Conservation (phyloP, 1,140 invertebrate genomes). For the Papilio xuthus region DNA sequence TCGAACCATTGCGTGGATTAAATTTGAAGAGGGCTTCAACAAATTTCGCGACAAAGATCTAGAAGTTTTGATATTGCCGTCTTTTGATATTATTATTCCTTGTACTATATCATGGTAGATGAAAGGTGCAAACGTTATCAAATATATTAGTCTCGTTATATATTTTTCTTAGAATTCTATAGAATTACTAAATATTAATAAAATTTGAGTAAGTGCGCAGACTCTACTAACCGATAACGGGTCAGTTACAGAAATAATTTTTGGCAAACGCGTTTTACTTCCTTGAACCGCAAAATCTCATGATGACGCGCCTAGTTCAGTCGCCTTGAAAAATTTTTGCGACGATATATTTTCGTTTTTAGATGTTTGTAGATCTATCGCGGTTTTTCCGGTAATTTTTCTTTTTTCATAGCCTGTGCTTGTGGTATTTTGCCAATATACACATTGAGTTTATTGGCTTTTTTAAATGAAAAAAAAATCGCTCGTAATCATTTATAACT, state of each 20-base stretch:
- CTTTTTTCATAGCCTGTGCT: neutral
- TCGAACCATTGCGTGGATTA: neutral
- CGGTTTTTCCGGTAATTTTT: conserved; percentile 38
- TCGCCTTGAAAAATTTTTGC: conserved; percentile 36
- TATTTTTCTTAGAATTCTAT: neutral
- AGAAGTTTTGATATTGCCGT: neutral
- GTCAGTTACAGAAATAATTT: conserved; percentile 51
- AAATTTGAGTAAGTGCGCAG: conserved; percentile 37
- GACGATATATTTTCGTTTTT: conserved; percentile 31
- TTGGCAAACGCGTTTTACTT: conserved; percentile 59
- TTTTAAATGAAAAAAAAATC: neutral
- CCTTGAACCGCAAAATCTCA: conserved; percentile 51
- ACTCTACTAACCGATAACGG: conserved; percentile 44
- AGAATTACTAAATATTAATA: neutral
- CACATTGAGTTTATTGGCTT: neutral
- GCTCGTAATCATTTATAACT: neutral
- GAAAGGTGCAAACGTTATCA: neutral
- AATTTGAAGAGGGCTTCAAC: neutral
- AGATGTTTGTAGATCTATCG: conserved; percentile 19
- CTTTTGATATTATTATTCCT: neutral
- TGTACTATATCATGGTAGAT: neutral
- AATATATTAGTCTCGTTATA: neutral
- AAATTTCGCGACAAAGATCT: neutral
- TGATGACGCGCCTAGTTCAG: conserved; percentile 37
- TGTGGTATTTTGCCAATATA: neutral